Evolutionary conservation across 1,140 invertebrate species (phyloP), one percentile per base, ranked within the genome.

Genomic region (Muscidifurax raptorellus): DNA sequence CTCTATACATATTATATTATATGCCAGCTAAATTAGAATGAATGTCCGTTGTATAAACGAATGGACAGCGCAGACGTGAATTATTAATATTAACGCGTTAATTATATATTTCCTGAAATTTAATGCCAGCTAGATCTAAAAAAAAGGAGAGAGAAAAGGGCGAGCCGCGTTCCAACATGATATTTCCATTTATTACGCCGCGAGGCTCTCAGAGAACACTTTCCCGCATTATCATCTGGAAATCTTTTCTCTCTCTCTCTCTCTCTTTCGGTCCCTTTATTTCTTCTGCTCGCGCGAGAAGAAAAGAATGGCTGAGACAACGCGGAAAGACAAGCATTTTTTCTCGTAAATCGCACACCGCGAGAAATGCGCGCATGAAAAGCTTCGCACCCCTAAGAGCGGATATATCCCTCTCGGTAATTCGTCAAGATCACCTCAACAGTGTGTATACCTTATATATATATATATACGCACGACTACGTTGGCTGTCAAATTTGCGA

Each of bases 311-410:
- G 36, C 28, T 30, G 18, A 74, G 28, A 66, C 47, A 30, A 64
- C 52, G 76, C 18, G 28, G 28, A 52, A 72, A 80, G 79, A 81
- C 80, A 66, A 64, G 44, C 44, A 74, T 74, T 82, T 82, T 75
- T 82, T 75, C 52, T 36, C 80, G 40, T 64, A 75, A 75, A 82
- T 75, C 80, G 71, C 69, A n/a, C n/a, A n/a, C 36, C 47, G 36
- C 71, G 74, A 83, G 75, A 78, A 83, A 83, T n/a, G n/a, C n/a
- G 76, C 69, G 82, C 74, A 83, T 77, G 64, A 77, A 78, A 83
- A 83, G 82, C 66, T 79, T 83, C 77, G 76, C 75, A 83, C 52
- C 5, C 40, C 52, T n/a, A n/a, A n/a, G 5, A 30, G 47, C 47
- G 59, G 81, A 77, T 83, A 44, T 82, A 30, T 83, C 52, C 64